Percentiles rank a stretch among this genome's conserved stretches.
Evolutionary conservation across 2,113 vertebrate species (phyloP).

Genomic region (Tachuris rubrigastra): DNA sequence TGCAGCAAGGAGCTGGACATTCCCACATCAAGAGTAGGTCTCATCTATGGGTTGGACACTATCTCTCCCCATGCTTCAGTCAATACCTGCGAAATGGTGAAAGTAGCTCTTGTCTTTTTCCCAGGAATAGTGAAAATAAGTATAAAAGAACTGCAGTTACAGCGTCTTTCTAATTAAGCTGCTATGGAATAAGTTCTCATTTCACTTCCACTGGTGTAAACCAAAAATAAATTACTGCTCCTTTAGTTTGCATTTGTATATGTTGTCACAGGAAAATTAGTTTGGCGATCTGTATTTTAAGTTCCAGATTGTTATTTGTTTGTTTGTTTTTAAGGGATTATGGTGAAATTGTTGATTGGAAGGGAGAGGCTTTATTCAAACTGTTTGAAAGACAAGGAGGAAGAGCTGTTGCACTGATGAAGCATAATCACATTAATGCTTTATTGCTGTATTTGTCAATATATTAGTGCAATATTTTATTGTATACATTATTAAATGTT

Average conservation of each 20-base stretch:
- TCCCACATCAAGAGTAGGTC: not conserved
- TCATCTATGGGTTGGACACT: not conserved
- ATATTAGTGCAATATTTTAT: constrained; percentile 78
- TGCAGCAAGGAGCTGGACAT: not conserved
- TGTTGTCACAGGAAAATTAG: not conserved
- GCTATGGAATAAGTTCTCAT: not conserved
- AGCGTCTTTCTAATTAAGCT: not conserved
- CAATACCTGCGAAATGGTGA: not conserved
- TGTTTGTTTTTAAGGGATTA: not conserved
- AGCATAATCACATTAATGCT: constrained; percentile 78
- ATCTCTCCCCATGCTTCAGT: not conserved
- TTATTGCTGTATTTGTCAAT: constrained; percentile 80
- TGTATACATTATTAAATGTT: constrained; percentile 78
- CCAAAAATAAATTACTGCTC: not conserved
- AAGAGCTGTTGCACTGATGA: constrained; percentile 60
- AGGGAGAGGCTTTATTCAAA: constrained; percentile 26
- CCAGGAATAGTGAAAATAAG: not conserved
- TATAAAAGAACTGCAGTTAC: not conserved
- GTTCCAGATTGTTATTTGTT: not conserved
- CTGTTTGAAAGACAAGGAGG: constrained; percentile 40
- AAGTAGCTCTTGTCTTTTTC: not conserved
- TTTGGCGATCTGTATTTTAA: not conserved
- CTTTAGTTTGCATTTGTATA: not conserved
- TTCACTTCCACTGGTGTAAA: not conserved
- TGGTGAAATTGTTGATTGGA: not conserved